Conservation (phyloP, 2,888 invertebrate genomes). For the Anaspis maculata region DNA sequence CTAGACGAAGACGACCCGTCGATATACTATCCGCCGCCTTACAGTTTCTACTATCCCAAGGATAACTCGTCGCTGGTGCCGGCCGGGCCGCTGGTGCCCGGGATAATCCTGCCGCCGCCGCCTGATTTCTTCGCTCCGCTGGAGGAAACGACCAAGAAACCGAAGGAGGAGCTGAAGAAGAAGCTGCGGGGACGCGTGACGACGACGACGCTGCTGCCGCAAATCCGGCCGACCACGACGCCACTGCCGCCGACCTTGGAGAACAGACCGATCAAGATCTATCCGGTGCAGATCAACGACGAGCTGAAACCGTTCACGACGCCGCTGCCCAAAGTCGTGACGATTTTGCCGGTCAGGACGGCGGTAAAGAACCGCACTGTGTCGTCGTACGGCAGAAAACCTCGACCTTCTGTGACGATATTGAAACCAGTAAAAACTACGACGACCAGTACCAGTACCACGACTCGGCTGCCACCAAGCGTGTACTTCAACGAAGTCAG, state of each 20-base stretch:
- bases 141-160: constrained; percentile 43
- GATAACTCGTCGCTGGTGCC: constrained; percentile 61
- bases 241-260: constrained; percentile 36
- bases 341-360: constrained; percentile 38
- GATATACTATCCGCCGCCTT: constrained; percentile 84
- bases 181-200: constrained; percentile 5
- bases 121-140: constrained; percentile 76
- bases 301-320: constrained; percentile 33
- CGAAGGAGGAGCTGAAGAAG: constrained; percentile 25
- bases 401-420: constrained; percentile 32
- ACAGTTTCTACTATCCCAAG: constrained; percentile 74
- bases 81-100: constrained; percentile 70
- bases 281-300: constrained; percentile 18
- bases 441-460: too few species aligned
- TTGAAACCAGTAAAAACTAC: constrained; percentile 38
- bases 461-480: too few species aligned
- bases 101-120: constrained; percentile 80
- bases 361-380: constrained; percentile 17
- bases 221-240: constrained; percentile 28
- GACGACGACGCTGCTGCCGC: constrained; percentile 20
- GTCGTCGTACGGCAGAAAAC: constrained; percentile 11
- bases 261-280: constrained; percentile 21
- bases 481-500: constrained; percentile 42
- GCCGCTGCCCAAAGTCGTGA: constrained; percentile 39
- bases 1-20: constrained; percentile 90